Percentiles rank a stretch among this genome's conserved stretches.
Conservation (phyloP, 2,888 invertebrate genomes). For the Acronicta psi region DNA sequence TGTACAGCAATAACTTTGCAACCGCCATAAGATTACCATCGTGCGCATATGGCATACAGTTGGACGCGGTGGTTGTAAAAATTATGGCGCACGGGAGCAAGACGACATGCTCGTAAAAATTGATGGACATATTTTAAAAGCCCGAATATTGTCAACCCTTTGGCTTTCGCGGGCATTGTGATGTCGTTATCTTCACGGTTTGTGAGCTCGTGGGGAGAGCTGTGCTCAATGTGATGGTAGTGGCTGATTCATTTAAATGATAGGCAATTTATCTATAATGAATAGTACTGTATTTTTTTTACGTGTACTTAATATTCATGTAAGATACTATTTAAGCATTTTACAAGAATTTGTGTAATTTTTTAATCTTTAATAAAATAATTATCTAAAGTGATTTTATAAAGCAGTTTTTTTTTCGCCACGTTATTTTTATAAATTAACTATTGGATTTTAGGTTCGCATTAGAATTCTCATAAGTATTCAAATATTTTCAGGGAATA, state of each 20-base stretch:
- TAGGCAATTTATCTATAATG: constrained; percentile 31
- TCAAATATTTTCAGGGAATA: too few relatives aligned
- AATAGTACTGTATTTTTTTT: not conserved
- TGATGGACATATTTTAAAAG: constrained; percentile 55
- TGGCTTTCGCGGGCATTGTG: constrained; percentile 40
- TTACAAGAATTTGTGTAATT: too few relatives aligned
- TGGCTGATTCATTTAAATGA: constrained; percentile 39
- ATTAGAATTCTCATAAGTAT: too few relatives aligned
- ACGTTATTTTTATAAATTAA: too few relatives aligned
- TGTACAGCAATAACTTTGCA: constrained; percentile 68
- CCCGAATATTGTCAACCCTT: constrained; percentile 51
- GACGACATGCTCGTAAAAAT: constrained; percentile 51
- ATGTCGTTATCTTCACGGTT: constrained; percentile 45
- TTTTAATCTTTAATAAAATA: too few relatives aligned
- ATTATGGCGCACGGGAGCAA: constrained; percentile 58
- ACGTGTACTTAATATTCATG: too few relatives aligned
- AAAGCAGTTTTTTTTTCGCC: too few relatives aligned
- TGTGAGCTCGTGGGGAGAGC: constrained; percentile 38
- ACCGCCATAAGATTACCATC: constrained; percentile 74
- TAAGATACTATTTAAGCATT: too few relatives aligned
- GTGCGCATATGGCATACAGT: constrained; percentile 76
- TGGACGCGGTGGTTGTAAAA: constrained; percentile 71
- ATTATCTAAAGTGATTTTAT: too few relatives aligned
- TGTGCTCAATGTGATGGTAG: constrained; percentile 20
- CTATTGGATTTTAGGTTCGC: too few relatives aligned